Percentiles rank a stretch among this genome's conserved stretches.
These are phyloP conservation scores for Anagrus nilaparvatae DNA, from an alignment of 1,140 invertebrate species.

Conservation along the genomic window DNA sequence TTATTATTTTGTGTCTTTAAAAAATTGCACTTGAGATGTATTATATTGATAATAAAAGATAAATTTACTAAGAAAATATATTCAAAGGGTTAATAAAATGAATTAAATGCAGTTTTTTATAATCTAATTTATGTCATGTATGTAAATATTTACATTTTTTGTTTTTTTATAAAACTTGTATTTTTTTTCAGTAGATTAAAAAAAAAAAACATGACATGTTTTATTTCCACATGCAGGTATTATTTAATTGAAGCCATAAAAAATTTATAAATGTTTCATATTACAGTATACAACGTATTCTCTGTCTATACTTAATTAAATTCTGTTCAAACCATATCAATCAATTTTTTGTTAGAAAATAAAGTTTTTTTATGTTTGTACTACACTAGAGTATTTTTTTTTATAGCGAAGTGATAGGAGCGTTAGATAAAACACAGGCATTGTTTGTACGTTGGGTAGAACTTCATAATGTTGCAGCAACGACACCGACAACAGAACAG, in stretches of 20 bases:
- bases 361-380: neutral
- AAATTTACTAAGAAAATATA: too few relatives aligned
- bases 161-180: too few relatives aligned
- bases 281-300: neutral
- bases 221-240: too few relatives aligned
- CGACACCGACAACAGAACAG: slow-evolving; percentile 34
- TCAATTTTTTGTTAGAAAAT: neutral
- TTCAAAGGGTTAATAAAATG: too few relatives aligned
- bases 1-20: too few relatives aligned
- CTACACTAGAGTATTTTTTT: slow-evolving; percentile 8
- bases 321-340: neutral
- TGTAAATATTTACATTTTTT: too few relatives aligned
- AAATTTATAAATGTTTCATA: neutral
- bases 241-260: neutral
- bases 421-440: slow-evolving; percentile 79
- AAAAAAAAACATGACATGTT: too few relatives aligned
- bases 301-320: neutral
- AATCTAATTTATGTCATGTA: too few relatives aligned
- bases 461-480: slow-evolving; percentile 49
- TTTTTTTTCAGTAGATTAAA: too few relatives aligned
- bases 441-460: slow-evolving; percentile 83
- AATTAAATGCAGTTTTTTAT: too few relatives aligned
- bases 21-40: too few relatives aligned
- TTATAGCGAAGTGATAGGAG: slow-evolving; percentile 86
- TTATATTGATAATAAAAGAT: too few relatives aligned